Evolutionary conservation across 2,113 vertebrate species (phyloP), one percentile per base, ranked within the genome.

Genomic region (Gambusia affinis): DNA sequence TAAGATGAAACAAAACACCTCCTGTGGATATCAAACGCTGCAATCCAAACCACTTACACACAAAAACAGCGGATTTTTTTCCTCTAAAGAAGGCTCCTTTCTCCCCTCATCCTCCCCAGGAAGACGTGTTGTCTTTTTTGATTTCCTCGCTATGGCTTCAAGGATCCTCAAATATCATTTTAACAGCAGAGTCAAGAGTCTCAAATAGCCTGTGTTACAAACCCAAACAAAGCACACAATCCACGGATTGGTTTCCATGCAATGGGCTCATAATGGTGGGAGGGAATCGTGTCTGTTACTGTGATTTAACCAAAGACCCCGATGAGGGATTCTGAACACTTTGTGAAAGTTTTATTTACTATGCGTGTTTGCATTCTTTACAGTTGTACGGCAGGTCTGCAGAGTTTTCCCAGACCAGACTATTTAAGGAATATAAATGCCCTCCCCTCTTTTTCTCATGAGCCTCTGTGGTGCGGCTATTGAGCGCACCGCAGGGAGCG

Each of bases 1-100:
- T 96, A 97, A 98, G 95, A 97, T 97, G 97, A 96, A 98, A 98
- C 96, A 90, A 95, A 95, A 98, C 96, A 97, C 96, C 95, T 95
- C 95, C 94, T 91, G 94, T 94, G 96, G 96, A 96, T 96, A 95
- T 96, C 95, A 95, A 96, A 96, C 96, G 93, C 96, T 94, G 93
- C 95, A 94, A 95, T 96, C 96, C 95, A 95, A 95, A 96, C 94
- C 96, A 94, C 96, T 91, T 85, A 86, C 85, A 90, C 88, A 68
- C 31, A 66, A 67, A 91, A 92, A 92, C 87, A 88, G 67, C 89
- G 87, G 84, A 87, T 89, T 92, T 92, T 87, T 91, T 83, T 90
- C 90, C 84, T 90, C 90, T 89, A 83, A 88, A 84, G 72, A 88
- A 84, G 77, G 84, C 82, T 88, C 88, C 71, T 83, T 81, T 68